Base-by-base conservation (phyloP, 1,140 invertebrate species). In the Pseudobourletiella spinata region DNA sequence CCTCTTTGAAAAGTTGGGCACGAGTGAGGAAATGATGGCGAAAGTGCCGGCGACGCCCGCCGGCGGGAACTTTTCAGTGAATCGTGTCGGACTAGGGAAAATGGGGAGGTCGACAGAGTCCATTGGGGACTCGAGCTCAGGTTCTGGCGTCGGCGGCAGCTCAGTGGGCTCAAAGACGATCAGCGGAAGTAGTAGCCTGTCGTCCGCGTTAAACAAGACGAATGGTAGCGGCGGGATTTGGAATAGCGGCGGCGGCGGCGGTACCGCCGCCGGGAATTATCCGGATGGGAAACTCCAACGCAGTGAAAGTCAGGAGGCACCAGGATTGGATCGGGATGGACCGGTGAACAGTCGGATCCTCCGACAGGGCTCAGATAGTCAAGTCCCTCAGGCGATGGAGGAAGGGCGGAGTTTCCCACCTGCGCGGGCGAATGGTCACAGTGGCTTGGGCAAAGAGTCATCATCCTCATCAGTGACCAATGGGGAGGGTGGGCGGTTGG, bases 1-100 rank as follows among this genome's bases (percentile, higher is more conserved):
- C 25, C 80, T 96, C 24, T 95, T 96, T 76, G 91, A 95, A 74
- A 91, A 92, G 72, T 79, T 95, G 59, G 90, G 90, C 24, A 85
- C 87, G 61, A 85, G 88, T 68, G 84, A 83, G 71, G 78, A 80
- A 63, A 73, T 66, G 26, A 26, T 6, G 6, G 22, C 44, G 14
- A 24, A 18, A 15, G 58, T 50, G 3, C n/a, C n/a, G n/a, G n/a
- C n/a, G n/a, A 4, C 29, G 20, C 18, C 44, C n/a, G 35, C 3
- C 30, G 32, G 32, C 32, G 32, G 8, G n/a, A 39, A n/a, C n/a
- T 39, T 24, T 11, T 35, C 29, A 39, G 32, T 42, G 14, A 20
- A 46, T 24, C 14, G 11, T 4, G n/a, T n/a, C n/a, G n/a, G 25
- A 14, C 6, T 46, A n/a, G 22, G 18, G 14, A 14, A 48, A 48